These are phyloP conservation scores for Chondrilla cf. caribensis DNA, from an alignment of 37 sponge, comb jelly and placozoan genomes.

Conservation along the genomic window DNA sequence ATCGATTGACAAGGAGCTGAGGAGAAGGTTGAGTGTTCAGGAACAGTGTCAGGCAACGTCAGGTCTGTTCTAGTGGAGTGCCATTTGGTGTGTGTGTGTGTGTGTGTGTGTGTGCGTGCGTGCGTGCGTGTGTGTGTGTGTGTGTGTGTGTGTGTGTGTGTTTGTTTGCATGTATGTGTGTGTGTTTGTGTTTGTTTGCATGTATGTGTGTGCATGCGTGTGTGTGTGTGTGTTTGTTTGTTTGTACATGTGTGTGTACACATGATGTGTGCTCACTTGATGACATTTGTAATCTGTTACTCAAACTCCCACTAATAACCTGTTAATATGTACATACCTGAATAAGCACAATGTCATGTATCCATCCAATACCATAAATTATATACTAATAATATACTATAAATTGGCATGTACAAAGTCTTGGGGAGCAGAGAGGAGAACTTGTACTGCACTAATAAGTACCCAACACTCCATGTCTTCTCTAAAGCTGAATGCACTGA, in stretches of 20 bases:
- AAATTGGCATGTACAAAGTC: too few species aligned
- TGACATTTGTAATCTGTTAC: not conserved
- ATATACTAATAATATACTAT: too few species aligned
- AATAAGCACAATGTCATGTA: too few species aligned
- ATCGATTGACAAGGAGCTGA: not conserved
- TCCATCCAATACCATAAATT: too few species aligned
- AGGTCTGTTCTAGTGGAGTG: constrained; percentile 1
- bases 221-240: not conserved
- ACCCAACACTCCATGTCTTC: too few species aligned
- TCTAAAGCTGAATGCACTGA: too few species aligned
- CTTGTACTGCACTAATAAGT: too few species aligned
- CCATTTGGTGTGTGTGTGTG: constrained; percentile 22
- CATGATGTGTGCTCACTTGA: constrained; percentile 21
- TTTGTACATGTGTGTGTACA: constrained; percentile 21
- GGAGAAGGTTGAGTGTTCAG: not conserved
- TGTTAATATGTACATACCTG: too few species aligned
- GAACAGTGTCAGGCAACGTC: constrained; percentile 16
- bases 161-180: not conserved
- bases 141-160: not conserved
- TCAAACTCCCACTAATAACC: too few species aligned
- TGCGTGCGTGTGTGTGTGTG: constrained; percentile 16
- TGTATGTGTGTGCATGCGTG: constrained; percentile 19
- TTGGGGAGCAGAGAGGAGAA: too few species aligned
- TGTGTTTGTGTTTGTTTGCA: not conserved
- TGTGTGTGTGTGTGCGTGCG: constrained; percentile 6